A percentile compares a stretch with the other conserved stretches of the same genome.
Conservation (phyloP, 2,797 vertebrate species). For the Thunnus albacares region DNA sequence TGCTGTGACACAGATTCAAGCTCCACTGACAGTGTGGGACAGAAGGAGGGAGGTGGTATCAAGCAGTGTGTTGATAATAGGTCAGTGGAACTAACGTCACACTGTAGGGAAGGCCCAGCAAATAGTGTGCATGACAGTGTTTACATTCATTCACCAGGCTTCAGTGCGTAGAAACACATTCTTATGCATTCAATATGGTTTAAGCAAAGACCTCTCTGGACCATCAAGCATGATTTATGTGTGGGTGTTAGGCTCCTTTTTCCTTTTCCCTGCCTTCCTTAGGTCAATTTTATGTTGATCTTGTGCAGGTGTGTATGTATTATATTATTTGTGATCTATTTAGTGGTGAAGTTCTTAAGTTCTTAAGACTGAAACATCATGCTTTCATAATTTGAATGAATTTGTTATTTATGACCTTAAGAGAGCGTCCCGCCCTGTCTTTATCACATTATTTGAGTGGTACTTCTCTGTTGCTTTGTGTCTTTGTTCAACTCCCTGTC, state of each 20-base stretch:
- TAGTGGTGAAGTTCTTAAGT: not conserved
- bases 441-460: slow-evolving; percentile 6
- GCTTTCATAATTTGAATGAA: not conserved
- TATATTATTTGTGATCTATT: not conserved
- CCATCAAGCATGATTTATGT: slow-evolving; percentile 46
- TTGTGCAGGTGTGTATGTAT: too few relatives aligned
- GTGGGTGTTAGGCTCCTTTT: slow-evolving; percentile 39
- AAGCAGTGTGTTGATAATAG: slow-evolving; percentile 39
- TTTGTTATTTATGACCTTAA: not conserved
- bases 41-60: slow-evolving; percentile 25
- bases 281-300: slow-evolving; percentile 34
- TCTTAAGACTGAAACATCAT: not conserved
- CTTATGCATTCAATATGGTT: slow-evolving; percentile 37
- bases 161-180: slow-evolving; percentile 27
- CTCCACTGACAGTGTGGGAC: slow-evolving; percentile 26
- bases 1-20: slow-evolving; percentile 41
- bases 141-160: slow-evolving; percentile 49
- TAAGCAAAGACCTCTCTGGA: slow-evolving; percentile 54
- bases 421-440: not conserved
- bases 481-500: not conserved
- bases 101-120: slow-evolving; percentile 38
- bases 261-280: slow-evolving; percentile 25
- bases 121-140: slow-evolving; percentile 37
- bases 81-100: slow-evolving; percentile 50
- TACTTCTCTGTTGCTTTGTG: slow-evolving; percentile 5